A percentile compares a stretch with the other conserved stretches of the same genome.
phyloP scores from a whole-genome alignment of 2,113 vertebrate species.

The Physeter macrocephalus region DNA sequence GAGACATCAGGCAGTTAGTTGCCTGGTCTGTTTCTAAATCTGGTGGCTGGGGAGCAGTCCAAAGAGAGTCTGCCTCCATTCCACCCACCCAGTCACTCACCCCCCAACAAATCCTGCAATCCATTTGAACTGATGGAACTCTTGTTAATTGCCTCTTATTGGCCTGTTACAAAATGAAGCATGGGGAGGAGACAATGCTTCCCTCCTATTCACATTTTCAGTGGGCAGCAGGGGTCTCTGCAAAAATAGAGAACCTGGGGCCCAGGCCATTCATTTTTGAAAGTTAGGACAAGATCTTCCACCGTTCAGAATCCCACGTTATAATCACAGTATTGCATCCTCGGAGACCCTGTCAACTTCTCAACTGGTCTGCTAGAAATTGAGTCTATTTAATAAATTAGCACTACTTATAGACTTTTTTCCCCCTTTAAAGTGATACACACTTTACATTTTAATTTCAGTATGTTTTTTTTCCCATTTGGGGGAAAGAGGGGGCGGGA shows the following conservation, averaged over 20 bases:
- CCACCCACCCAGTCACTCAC: not conserved
- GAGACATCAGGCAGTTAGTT: not conserved
- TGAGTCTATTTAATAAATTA: conserved; percentile 36
- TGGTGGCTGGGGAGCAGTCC: not conserved
- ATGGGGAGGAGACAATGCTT: conserved; percentile 52
- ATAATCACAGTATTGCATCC: conserved; percentile 3
- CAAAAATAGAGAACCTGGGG: conserved; percentile 40
- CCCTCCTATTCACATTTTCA: conserved; percentile 51
- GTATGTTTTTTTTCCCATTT: conserved; percentile 6
- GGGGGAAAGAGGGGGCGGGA: not conserved
- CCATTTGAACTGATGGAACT: conserved; percentile 18
- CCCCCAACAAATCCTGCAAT: not conserved
- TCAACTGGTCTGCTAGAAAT: conserved; percentile 35
- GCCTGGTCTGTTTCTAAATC: conserved; percentile 23
- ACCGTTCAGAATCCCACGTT: not conserved
- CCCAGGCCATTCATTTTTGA: conserved; percentile 33
- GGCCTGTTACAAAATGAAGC: conserved; percentile 49
- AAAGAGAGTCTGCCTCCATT: not conserved
- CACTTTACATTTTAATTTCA: conserved; percentile 31
- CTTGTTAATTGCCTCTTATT: conserved; percentile 63
- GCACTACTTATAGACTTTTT: not conserved
- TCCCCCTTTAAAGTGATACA: conserved; percentile 34
- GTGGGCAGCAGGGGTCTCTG: conserved; percentile 49
- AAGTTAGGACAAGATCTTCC: conserved; percentile 34
- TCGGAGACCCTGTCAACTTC: not conserved